Conservation (phyloP, 2,113 vertebrate species). For the Tricholaema leucomelas region DNA sequence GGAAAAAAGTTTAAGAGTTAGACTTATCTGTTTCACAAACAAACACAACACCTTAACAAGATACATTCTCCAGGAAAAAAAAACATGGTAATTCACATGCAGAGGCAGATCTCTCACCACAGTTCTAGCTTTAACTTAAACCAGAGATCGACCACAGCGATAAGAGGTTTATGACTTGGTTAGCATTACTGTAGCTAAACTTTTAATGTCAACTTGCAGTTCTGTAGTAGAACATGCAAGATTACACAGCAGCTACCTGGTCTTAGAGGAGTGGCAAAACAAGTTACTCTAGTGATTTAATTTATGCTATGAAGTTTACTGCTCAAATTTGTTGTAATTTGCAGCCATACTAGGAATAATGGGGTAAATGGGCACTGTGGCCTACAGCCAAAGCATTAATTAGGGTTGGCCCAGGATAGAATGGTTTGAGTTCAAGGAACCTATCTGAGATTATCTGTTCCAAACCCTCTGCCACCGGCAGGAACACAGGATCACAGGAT, state of each 20-base stretch:
- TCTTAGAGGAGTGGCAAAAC: background rate
- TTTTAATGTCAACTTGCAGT: background rate
- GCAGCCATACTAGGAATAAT: background rate
- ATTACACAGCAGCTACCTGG: background rate
- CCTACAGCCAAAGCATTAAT: background rate
- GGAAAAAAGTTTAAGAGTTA: conserved; percentile 13
- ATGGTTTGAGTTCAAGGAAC: background rate
- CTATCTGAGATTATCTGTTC: background rate
- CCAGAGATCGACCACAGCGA: background rate
- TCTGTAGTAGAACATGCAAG: background rate
- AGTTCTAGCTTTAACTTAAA: background rate
- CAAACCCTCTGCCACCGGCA: background rate
- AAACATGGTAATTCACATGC: background rate
- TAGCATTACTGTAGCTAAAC: background rate
- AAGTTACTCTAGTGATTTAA: background rate
- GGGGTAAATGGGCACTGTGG: background rate
- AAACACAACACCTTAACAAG: background rate
- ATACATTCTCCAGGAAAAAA: background rate
- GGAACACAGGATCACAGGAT: too few relatives aligned
- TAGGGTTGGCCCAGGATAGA: background rate
- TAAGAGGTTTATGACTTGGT: background rate
- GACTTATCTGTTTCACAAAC: background rate
- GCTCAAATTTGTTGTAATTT: background rate
- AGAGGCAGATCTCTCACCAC: background rate
- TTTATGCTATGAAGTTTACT: background rate